Evolutionary conservation across 2,797 vertebrate species (phyloP), one percentile per base, ranked within the genome.

Genomic region (Amazonetta brasiliensis): DNA sequence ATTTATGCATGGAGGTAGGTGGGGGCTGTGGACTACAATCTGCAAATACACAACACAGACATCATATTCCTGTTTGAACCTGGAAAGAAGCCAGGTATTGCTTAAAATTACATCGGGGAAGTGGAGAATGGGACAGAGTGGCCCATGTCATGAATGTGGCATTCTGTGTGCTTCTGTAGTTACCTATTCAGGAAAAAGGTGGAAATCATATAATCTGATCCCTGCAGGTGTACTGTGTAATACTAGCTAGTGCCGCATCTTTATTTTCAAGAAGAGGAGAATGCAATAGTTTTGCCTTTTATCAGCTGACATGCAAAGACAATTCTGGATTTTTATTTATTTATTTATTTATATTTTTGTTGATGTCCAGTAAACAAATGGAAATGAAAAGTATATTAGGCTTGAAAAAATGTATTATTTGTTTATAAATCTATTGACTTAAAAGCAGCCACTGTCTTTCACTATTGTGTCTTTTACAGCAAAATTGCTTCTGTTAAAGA

Each of bases 1-100:
- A 30, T 2, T n/a, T 11, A 2, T 5, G 7, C 3, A 0, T 2
- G 11, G 52, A 3, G 1, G 6, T 11, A 28, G 19, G 17, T 8
- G 35, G 14, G 15, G 52, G 11, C 46, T 0, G 0, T 31, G 60
- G 35, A 3, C 21, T 43, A 15, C 37, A 56, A 7, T 48, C n/a
- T 23, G 8, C 12, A 35, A 30, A 7, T 22, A 9, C 2, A 1
- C 7, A 30, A 5, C 3, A 2, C 30, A 19, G 25, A 11, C 46
- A 84, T 28, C 7, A 0, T 1, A 7, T 33, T 55, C 58, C 62
- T 52, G 4, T 41, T 22, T 52, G 52, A 25, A 37, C 7, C 23
- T 9, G 33, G 33, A 39, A 59, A 43, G 48, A 14, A 58, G 28
- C 26, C 33, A 44, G 50, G 46, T 11, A 11, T 35, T 30, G 26